Conservation (phyloP, 2,113 vertebrate genomes). For the Nibea coibor region DNA sequence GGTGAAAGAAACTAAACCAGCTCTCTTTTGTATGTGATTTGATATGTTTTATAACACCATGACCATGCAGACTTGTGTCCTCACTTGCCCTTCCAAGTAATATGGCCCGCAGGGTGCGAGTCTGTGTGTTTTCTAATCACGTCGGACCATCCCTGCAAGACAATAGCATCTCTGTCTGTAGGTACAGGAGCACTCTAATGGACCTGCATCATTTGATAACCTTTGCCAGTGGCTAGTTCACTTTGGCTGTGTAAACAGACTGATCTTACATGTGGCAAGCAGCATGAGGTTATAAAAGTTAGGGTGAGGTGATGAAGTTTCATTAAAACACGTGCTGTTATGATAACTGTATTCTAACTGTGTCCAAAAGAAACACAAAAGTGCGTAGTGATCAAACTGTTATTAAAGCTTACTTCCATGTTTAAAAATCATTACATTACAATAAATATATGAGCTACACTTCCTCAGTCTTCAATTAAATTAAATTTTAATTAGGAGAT, state of each 20-base stretch:
- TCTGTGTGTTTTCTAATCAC: conserved; percentile 26
- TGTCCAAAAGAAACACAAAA: neutral
- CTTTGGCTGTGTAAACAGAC: conserved; percentile 35
- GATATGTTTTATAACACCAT: conserved; percentile 3
- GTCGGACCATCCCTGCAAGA: conserved; percentile 42
- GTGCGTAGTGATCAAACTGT: neutral
- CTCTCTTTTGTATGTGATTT: neutral
- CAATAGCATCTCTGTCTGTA: conserved; percentile 54
- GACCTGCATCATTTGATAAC: conserved; percentile 38
- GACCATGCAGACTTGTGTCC: conserved; percentile 7
- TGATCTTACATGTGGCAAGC: neutral
- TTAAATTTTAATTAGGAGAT: neutral
- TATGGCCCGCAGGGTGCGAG: neutral
- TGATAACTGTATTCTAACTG: neutral
- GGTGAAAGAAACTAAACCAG: too few relatives aligned
- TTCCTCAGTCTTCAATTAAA: neutral
- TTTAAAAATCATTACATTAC: neutral
- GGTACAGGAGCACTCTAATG: conserved; percentile 10
- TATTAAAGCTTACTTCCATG: neutral
- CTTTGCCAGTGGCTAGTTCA: neutral
- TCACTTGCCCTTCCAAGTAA: conserved; percentile 3
- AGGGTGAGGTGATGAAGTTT: conserved; percentile 1
- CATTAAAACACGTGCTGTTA: neutral
- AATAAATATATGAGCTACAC: neutral
- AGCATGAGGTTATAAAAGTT: conserved; percentile 9